phyloP scores from a whole-genome alignment of 2,888 invertebrate genomes.

The Aphrophora alni region DNA sequence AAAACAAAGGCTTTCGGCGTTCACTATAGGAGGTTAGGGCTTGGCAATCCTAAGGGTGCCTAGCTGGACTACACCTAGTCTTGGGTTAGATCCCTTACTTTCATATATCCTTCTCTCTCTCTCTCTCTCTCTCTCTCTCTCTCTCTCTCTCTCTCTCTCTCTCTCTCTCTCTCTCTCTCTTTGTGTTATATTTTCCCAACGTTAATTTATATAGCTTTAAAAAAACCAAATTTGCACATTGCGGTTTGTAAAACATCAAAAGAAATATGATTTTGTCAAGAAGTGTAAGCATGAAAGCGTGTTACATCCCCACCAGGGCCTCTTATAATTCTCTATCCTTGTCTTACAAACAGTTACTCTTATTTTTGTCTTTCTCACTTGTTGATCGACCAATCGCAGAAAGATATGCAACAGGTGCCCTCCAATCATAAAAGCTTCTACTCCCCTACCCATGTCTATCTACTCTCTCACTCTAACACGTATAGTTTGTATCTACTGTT shows the following conservation, averaged over 20 bases:
- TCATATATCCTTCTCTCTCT: too few species aligned
- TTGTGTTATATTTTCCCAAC: too few species aligned
- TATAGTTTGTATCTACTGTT: not conserved
- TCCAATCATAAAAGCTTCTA: not conserved
- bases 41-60: too few species aligned
- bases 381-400: not conserved
- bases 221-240: not conserved
- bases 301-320: not conserved
- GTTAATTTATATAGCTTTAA: too few species aligned
- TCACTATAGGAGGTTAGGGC: too few species aligned
- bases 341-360: not conserved
- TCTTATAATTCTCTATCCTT: not conserved
- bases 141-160: too few species aligned
- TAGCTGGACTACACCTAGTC: too few species aligned
- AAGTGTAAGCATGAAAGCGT: not conserved
- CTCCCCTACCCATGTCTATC: not conserved
- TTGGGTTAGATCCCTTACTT: too few species aligned
- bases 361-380: not conserved
- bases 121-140: too few species aligned
- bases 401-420: not conserved
- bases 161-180: too few species aligned
- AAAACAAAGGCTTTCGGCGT: too few species aligned
- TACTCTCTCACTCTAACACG: not conserved
- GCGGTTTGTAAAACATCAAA: not conserved
- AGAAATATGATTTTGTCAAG: not conserved